Base-by-base conservation (phyloP, 2,113 vertebrate genomes). In the Grus americana region DNA sequence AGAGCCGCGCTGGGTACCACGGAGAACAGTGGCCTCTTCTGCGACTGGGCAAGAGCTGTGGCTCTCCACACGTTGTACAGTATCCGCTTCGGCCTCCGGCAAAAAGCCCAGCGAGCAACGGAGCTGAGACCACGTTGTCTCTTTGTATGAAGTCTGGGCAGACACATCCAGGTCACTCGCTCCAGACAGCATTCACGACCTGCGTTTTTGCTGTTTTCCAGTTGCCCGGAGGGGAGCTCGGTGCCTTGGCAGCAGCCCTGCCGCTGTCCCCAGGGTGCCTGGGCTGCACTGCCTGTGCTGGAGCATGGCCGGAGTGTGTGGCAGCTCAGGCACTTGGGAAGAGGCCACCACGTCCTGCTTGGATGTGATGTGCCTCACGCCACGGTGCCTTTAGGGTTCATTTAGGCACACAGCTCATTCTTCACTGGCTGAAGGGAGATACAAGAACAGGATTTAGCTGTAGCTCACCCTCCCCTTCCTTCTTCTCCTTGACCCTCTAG, bases 111-210 rank as follows among this genome's bases (percentile, higher is more conserved):
- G 49, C 6, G 40, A 95, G 87, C 49, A 27, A 57, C 3, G 0
- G 68, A 84, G 93, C 78, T 2, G 0, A 26, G 80, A 55, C 76
- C 82, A 57, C 34, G 1, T 63, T 58, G 68, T n/a, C 57, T 89
- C 93, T 96, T 96, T 96, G 84, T 90, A 6, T 32, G 38, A 27
- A 92, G 86, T 59, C 86, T 86, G 88, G 86, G 88, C 93, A 97
- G 92, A 86, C 93, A 90, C 76, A 88, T 92, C 93, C 88, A 90
- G 95, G 92, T 96, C 92, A 81, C 50, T 92, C 11, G 1, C 71
- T 92, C 92, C 93, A 94, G 95, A 96, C 93, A 76, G 86, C 81
- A 95, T 92, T 96, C 94, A 90, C 6, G 26, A 89, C 85, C 92
- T 67, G 55, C 4, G 4, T 62, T 93, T 95, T 76, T 88, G 38